phyloP scores from a whole-genome alignment of 2,113 vertebrate species.

The Phainopepla nitens region DNA sequence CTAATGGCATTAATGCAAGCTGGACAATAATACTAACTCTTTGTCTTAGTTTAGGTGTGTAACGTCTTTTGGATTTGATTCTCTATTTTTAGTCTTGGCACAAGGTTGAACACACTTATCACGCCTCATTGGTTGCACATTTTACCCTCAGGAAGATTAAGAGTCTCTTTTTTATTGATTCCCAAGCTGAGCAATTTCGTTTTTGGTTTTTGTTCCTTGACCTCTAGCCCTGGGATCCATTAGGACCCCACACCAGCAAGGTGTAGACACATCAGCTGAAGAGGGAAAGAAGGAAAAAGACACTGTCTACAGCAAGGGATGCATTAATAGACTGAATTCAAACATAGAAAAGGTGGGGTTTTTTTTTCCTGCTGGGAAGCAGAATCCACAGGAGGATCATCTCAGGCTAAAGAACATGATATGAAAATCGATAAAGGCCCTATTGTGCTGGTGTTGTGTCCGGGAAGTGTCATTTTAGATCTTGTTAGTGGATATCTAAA shows the following conservation, averaged over 20 bases:
- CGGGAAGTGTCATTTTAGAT: constrained; percentile 79
- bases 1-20: background rate
- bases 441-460: constrained; percentile 76
- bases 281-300: constrained; percentile 73
- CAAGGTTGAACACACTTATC: constrained; percentile 23
- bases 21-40: background rate
- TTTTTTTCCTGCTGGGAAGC: constrained; percentile 81
- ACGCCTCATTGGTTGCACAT: constrained; percentile 53
- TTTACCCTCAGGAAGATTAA: constrained; percentile 56
- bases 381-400: constrained; percentile 73
- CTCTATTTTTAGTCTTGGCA: constrained; percentile 40
- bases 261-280: constrained; percentile 71
- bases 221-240: constrained; percentile 71
- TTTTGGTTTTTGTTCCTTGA: constrained; percentile 68
- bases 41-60: constrained; percentile 9
- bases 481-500: constrained; percentile 69
- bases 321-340: constrained; percentile 79
- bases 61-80: background rate
- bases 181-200: constrained; percentile 52
- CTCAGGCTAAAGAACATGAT: constrained; percentile 76
- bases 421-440: constrained; percentile 80
- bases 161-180: constrained; percentile 67
- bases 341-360: constrained; percentile 72
- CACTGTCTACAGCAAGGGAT: constrained; percentile 70
- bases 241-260: constrained; percentile 68